Conservation (phyloP, 2,888 invertebrate species). For the Leucoma salicis region DNA sequence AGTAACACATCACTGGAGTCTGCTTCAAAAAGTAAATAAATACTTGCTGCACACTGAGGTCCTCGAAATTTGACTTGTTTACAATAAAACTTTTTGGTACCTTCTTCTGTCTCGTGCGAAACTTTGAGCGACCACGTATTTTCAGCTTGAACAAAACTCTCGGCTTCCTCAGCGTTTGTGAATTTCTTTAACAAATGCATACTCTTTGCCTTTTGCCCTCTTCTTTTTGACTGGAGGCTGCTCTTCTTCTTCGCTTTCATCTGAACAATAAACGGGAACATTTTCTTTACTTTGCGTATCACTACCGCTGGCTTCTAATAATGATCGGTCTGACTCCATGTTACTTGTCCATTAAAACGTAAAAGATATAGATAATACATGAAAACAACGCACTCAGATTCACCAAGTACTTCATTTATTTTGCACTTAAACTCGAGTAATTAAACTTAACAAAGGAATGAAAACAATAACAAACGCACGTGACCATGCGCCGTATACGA, state of each 20-base stretch:
- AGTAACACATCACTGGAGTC: no score
- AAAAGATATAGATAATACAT: not conserved
- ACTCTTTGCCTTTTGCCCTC: no score
- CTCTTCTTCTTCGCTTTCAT: slow-evolving; percentile 4
- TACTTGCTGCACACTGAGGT: no score
- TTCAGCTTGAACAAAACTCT: slow-evolving; percentile 1
- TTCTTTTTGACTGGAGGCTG: slow-evolving; percentile 1
- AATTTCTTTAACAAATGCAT: slow-evolving; percentile 4
- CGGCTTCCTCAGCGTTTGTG: slow-evolving; percentile 2
- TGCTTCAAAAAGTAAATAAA: no score
- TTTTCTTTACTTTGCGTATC: slow-evolving; percentile 5
- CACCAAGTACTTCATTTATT: no score
- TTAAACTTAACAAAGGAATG: no score
- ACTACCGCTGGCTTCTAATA: slow-evolving; percentile 3
- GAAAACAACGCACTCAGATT: no score
- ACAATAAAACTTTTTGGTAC: slow-evolving; percentile 10
- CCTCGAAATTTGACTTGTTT: slow-evolving; percentile 7
- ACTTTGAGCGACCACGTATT: slow-evolving; percentile 3
- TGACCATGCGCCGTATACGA: no score
- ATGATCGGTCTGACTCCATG: slow-evolving; percentile 3
- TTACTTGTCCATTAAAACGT: not conserved
- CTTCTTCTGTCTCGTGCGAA: slow-evolving; percentile 6
- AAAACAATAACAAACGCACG: no score
- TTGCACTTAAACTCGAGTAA: no score
- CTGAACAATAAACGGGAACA: slow-evolving; percentile 5